Base-by-base conservation (phyloP, 1,140 invertebrate species). In the Saccostrea echinata region DNA sequence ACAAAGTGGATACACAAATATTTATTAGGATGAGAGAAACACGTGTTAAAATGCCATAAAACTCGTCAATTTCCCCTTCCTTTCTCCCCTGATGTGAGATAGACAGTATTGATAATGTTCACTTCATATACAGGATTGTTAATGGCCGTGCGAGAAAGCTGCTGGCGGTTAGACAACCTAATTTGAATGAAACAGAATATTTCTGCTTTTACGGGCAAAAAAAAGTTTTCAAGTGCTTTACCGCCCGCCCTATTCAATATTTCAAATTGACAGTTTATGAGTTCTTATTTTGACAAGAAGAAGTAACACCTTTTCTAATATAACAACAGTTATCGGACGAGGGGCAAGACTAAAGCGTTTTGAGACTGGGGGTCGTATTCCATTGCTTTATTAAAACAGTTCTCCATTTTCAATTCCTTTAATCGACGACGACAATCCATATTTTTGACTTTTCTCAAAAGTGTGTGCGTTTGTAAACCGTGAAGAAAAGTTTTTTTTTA, bases 111-210 rank as follows among this genome's bases (percentile, higher is more conserved):
- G 68, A 76, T 76, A 76, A 76, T 76, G 68, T 76, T 76, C 68
- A 76, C 24, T 76, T 76, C 68, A 30, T 76, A 76, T 27, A 76
- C 24, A 3, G 68, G 68, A 76, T 76, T 76, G 68, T 76, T 76
- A 76, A 76, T 76, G 68, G 68, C 18, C 68, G 68, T 12, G 24
- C 68, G 24, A 76, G 68, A 76, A 76, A 76, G 68, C 68, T 76
- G 27, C 68, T 76, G 30, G 68, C 68, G 27, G 27, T 76, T 30
- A 76, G 68, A 33, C 68, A 76, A 33, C 68, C 68, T 76, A 76
- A 76, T 76, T 76, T 76, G 68, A 76, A 76, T 76, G 68, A 76
- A 76, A 76, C 68, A 33, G 68, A 76, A 76, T 76, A 76, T 76
- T 76, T 76, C 68, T 76, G 68, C 55, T 33, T 76, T 76, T 30